Evolutionary conservation across 2,797 vertebrate species (phyloP), one percentile per base, ranked within the genome.

Genomic region (Diglossa cyanea): DNA sequence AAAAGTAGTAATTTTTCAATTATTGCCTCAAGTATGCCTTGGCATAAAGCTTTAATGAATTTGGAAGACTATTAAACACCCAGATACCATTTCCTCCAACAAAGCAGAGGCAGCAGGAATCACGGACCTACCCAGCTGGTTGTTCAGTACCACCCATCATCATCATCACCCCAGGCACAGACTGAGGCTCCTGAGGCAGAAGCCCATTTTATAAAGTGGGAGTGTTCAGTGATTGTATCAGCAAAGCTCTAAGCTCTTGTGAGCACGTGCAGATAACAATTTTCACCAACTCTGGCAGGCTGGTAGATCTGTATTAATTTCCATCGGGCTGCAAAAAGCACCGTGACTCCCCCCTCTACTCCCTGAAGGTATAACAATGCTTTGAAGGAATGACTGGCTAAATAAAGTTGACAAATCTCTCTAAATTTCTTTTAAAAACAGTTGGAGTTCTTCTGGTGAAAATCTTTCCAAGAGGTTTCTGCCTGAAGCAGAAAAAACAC

Each of bases 351-450:
- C 18, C 5, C 14, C 16, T 44, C 40, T n/a, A 53, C 19, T 77
- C 61, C 86, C 91, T 68, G 44, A 78, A 93, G 72, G 58, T 75
- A 25, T 63, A 92, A 86, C 30, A 73, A 12, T 33, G 53, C 73
- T 95, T 88, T 85, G 82, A 93, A 94, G 78, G 50, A 91, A 78
- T 1, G 21, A 40, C 26, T 91, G 54, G 58, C 55, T 86, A 89
- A 95, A 93, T 53, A 61, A 93, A 89, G 40, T 20, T 70, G 89
- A 93, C 84, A 93, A 96, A 92, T 37, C 44, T 62, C 72, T 74
- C 75, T 72, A 45, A 51, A 93, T 88, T 70, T 89, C 86, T 75
- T 91, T 77, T 40, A 61, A 80, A 88, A 91, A 77, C 78, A 65
- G 61, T 68, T 72, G 39, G 73, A 88, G 78, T 51, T 79, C 25